phyloP scores from a whole-genome alignment of 2,797 vertebrate genomes.

The Taeniopygia guttata region DNA sequence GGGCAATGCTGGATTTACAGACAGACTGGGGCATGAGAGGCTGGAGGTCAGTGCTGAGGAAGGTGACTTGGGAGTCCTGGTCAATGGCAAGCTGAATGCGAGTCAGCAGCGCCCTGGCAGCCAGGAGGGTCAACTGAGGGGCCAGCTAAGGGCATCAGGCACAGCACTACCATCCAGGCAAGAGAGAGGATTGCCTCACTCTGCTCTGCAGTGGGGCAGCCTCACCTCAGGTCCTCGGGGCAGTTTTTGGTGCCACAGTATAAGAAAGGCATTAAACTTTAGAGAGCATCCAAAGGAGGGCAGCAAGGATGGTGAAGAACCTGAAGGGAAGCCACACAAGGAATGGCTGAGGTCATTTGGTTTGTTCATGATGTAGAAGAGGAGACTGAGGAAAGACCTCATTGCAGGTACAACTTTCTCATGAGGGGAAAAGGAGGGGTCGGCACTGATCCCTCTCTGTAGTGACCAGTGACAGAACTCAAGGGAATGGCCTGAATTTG shows the following conservation, averaged over 20 bases:
- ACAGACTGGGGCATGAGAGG: not conserved
- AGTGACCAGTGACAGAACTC: not conserved
- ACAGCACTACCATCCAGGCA: fast-evolving
- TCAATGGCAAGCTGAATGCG: fast-evolving
- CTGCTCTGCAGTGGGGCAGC: not conserved
- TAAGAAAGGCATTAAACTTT: not conserved
- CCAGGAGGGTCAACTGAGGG: not conserved
- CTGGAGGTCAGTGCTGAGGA: not conserved
- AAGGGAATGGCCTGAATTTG: not conserved
- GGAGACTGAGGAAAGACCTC: not conserved
- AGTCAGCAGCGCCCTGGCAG: not conserved
- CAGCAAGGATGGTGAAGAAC: not conserved
- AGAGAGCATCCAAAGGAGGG: not conserved
- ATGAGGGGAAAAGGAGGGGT: not conserved
- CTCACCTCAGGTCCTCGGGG: fast-evolving
- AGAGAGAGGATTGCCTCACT: not conserved
- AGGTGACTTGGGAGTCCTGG: not conserved
- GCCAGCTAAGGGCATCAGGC: fast-evolving
- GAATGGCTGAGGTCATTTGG: not conserved
- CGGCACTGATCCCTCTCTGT: not conserved
- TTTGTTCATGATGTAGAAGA: not conserved
- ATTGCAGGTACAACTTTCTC: not conserved
- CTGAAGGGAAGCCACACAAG: not conserved
- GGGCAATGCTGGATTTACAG: fast-evolving
- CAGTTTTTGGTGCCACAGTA: not conserved